Evolutionary conservation across 2,888 invertebrate genomes (phyloP), one percentile per base, ranked within the genome.

Genomic region (Agrotis ipsilon): DNA sequence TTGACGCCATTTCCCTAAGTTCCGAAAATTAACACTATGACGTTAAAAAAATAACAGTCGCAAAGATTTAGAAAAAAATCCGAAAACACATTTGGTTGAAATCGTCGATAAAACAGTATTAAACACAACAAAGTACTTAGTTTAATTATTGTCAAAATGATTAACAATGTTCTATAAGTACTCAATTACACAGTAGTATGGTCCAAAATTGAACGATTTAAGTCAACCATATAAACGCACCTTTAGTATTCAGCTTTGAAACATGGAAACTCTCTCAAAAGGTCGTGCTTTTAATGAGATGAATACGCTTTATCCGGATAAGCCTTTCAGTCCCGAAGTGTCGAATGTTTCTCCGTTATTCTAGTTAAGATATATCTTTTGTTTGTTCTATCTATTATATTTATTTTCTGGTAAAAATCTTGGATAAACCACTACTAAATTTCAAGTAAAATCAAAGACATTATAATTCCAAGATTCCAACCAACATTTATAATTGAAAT

Each of bases 251-350:
- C 62, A 73, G 82, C 86, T 85, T 85, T 80, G 72, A 78, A 83
- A 90, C 90, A 91, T 78, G 88, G 78, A 88, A 91, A 90, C 81
- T 88, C 89, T 86, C 86, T 91, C 85, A 89, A 88, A 89, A 88
- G 88, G 87, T 87, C 81, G 77, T 65, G 85, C 84, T 89, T 88
- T 89, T 90, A 90, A 92, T 92, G 90, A 89, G 87, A 90, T 89
- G 88, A 91, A 89, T 88, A 87, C 86, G 78, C 75, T 86, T 86
- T 81, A 76, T 77, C 81, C 86, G 86, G 88, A 87, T 90, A 89
- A 91, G 86, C 88, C 84, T 87, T 85, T 84, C 78, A 83, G 79
- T 62, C 74, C 64, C 74, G 59, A 66, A 75, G 78, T 73, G 74
- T 61, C 75, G 64, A 83, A 84, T 72, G 78, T 76, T 85, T 81